These are phyloP conservation scores for Podotricha telesiphe DNA, from an alignment of 2,888 invertebrate genomes.

Conservation along the genomic window DNA sequence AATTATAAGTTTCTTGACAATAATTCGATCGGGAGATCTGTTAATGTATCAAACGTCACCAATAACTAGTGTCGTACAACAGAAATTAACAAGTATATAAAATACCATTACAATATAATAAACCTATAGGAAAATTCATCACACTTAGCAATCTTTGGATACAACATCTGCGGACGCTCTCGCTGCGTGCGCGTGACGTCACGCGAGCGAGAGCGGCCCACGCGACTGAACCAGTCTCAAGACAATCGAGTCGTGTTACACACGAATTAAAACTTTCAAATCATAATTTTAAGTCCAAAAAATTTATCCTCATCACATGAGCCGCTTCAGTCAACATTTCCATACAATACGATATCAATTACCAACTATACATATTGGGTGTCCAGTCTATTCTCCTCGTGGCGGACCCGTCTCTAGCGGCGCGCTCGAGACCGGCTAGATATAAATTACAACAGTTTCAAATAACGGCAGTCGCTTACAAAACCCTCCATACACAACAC, in stretches of 20 bases:
- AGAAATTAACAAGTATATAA: conserved; percentile 75
- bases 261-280: conserved; percentile 72
- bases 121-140: conserved; percentile 81
- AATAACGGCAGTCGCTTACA: not conserved
- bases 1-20: conserved; percentile 45
- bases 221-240: conserved; percentile 72
- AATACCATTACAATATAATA: conserved; percentile 75
- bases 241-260: conserved; percentile 75
- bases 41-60: conserved; percentile 60
- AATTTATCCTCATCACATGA: conserved; percentile 79
- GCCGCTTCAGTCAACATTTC: conserved; percentile 76
- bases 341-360: conserved; percentile 68
- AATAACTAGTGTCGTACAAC: conserved; percentile 70
- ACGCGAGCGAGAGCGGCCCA: conserved; percentile 18
- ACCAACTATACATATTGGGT: conserved; percentile 69
- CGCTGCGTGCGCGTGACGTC: not conserved
- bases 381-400: conserved; percentile 41
- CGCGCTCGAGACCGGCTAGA: not conserved
- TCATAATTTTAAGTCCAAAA: conserved; percentile 53
- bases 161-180: conserved; percentile 65
- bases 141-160: conserved; percentile 82
- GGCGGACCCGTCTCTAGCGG: conserved; percentile 12
- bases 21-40: conserved; percentile 71
- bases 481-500: conserved; percentile 76
- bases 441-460: not conserved